Conservation (phyloP, 2,113 vertebrate genomes). For the Corythoichthys haematopterus region DNA sequence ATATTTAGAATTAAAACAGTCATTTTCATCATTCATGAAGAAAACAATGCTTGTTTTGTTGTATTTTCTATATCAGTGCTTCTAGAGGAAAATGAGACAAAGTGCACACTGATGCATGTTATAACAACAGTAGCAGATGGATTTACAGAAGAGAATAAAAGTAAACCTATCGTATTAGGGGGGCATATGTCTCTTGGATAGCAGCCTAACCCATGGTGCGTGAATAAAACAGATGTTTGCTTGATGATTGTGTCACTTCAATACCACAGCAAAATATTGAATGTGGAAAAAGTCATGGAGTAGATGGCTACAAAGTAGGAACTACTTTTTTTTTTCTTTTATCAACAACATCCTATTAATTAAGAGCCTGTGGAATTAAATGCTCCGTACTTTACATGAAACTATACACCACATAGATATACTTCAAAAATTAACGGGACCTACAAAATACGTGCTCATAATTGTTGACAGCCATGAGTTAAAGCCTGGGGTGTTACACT, state of each 20-base stretch:
- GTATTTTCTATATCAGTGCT: constrained; percentile 6
- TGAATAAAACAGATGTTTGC: constrained; percentile 65
- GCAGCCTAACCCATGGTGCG: constrained; percentile 53
- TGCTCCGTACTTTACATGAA: neutral
- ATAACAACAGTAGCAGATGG: constrained; percentile 61
- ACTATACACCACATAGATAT: neutral
- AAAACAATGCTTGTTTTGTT: constrained; percentile 9
- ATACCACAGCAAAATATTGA: constrained; percentile 46
- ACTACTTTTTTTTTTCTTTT: constrained; percentile 9
- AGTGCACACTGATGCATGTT: constrained; percentile 44
- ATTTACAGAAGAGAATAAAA: constrained; percentile 62
- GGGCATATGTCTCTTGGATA: constrained; percentile 63
- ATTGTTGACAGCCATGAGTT: constrained; percentile 61
- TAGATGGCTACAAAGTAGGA: constrained; percentile 22
- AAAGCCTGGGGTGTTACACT: constrained; percentile 55
- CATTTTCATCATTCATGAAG: neutral
- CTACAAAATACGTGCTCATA: constrained; percentile 52
- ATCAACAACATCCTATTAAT: neutral
- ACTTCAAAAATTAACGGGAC: constrained; percentile 38
- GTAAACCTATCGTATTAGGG: constrained; percentile 62
- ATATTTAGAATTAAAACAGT: neutral
- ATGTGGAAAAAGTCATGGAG: constrained; percentile 36
- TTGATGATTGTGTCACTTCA: constrained; percentile 54
- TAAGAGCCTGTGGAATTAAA: neutral
- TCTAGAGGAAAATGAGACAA: constrained; percentile 30